Evolutionary conservation across 2,888 invertebrate species (phyloP), one percentile per base, ranked within the genome.

Genomic region (Polymixis flavicincta): DNA sequence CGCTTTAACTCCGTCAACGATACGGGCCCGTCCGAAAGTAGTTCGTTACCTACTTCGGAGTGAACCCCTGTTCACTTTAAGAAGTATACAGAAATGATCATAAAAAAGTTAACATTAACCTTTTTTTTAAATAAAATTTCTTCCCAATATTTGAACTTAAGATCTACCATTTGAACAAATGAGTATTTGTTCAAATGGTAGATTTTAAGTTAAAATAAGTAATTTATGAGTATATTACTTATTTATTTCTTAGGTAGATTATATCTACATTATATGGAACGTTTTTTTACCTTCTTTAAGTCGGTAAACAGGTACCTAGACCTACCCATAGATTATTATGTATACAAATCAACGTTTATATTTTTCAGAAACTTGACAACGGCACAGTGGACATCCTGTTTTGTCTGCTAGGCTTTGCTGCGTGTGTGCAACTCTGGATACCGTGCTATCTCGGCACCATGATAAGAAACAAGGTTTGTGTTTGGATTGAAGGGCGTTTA

Each of bases 401-500:
- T 78, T 78, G 79, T 22, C 68, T 92, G 72, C 74, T 95, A 60
- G 76, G 79, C 9, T 37, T 89, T 3, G 91, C 86, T 4, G 83
- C 87, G 1, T 85, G 81, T 28, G 13, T 93, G 55, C 94, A 95
- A 71, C 85, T 95, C 7, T 95, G 94, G 93, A 93, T 95, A 84
- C 94, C 95, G 0, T 95, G 95, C 75, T 93, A 92, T 72, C 90
- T 95, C 4, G 94, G 95, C 6, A 94, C 95, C 8, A 63, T 93
- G 60, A 78, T 95, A 50, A 90, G 90, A 71, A 92, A 93, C 72
- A 94, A 94, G 90, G 95, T 94, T 82, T 69, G 84, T 74, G 48
- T 11, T 22, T 32, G 32, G 2, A 22, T 22, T n/a, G 11, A 8
- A 1, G 17, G 17, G 7, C 28, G 8, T 57, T 28, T 3, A 28